A percentile compares a stretch with the other conserved stretches of the same genome.
Evolutionary conservation across 2,113 vertebrate species (phyloP).

Genomic region (Anhinga anhinga): DNA sequence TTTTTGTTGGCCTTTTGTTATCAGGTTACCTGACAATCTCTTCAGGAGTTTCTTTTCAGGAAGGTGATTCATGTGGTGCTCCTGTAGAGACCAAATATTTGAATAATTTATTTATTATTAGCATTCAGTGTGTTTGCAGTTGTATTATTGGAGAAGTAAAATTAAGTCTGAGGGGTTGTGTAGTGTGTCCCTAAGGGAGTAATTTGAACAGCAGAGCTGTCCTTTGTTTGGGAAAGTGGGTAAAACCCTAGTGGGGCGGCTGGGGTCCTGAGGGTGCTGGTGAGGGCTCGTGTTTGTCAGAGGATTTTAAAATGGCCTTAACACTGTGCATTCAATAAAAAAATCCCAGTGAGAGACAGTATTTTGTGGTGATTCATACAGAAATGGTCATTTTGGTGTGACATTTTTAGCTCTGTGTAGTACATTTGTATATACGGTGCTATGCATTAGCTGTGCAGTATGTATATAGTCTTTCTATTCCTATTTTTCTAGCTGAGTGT

Average conservation of each 20-base stretch:
- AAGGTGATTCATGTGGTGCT: background rate
- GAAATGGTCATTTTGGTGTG: background rate
- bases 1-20: too few species aligned
- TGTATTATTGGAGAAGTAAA: conserved; percentile 10
- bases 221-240: background rate
- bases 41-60: conserved; percentile 34
- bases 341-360: background rate
- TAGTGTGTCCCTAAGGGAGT: background rate
- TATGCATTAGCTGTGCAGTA: background rate
- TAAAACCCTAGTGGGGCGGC: background rate
- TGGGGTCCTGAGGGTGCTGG: background rate
- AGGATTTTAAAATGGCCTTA: background rate
- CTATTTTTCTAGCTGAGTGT: background rate
- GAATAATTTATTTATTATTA: conserved; percentile 59
- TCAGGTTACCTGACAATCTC: background rate
- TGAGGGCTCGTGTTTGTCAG: background rate
- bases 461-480: background rate
- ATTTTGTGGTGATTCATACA: background rate
- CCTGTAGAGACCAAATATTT: conserved; percentile 4
- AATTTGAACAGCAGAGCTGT: conserved; percentile 28
- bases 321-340: background rate
- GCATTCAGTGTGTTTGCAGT: conserved; percentile 26
- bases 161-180: conserved; percentile 18
- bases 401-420: background rate
- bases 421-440: background rate